Evolutionary conservation across 2,113 vertebrate genomes (phyloP).

Genomic region (Scolopax mira): DNA sequence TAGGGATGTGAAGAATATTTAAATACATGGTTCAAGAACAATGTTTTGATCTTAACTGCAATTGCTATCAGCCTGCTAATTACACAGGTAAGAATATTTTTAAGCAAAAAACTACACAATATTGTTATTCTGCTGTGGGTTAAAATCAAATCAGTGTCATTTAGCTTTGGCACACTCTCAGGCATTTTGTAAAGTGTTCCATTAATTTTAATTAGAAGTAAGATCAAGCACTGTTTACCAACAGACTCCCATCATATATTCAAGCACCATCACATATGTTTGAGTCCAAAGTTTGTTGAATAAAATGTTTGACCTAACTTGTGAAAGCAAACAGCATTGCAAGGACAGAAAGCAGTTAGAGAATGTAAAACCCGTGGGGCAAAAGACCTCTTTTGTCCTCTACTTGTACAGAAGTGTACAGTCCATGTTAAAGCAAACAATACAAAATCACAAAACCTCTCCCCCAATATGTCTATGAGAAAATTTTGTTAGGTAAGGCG

Average conservation of each 20-base stretch:
- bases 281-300: background rate
- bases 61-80: conserved; percentile 35
- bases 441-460: background rate
- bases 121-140: background rate
- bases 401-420: background rate
- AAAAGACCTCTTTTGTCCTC: background rate
- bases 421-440: background rate
- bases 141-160: background rate
- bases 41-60: conserved; percentile 10
- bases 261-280: background rate
- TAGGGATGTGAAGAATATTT: conserved; percentile 57
- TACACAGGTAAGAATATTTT: conserved; percentile 33
- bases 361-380: background rate
- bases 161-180: background rate
- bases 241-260: background rate
- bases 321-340: background rate
- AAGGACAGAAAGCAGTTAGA: background rate
- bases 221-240: background rate
- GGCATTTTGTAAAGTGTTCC: background rate
- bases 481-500: background rate
- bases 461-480: background rate
- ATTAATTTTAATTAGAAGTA: background rate
- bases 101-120: background rate
- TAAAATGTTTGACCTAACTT: background rate
- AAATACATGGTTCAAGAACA: conserved; percentile 30